Base-by-base conservation (phyloP, 1,140 invertebrate species). In the Glomeris maerens region DNA sequence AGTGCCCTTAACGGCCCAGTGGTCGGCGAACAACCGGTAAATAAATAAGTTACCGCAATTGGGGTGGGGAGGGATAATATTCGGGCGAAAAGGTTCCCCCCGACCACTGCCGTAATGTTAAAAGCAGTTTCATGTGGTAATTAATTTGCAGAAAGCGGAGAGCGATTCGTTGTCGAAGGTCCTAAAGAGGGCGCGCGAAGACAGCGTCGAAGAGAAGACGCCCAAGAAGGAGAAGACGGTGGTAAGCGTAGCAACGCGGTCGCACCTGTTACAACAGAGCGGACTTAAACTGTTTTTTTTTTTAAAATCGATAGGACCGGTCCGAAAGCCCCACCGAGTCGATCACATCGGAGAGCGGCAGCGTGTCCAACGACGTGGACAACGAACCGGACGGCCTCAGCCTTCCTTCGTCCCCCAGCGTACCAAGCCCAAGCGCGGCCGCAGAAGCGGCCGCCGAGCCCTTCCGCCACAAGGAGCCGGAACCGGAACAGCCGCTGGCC, bases 271-370 rank as follows among this genome's bases (percentile, higher is more conserved):
- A n/a, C n/a, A n/a, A n/a, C n/a, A n/a, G n/a, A n/a, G n/a, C n/a
- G n/a, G n/a, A n/a, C n/a, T n/a, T n/a, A n/a, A 21, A 17, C 81
- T 21, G 75, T 52, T 50, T 57, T 36, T 17, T 42, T 42, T 42
- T 42, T 10, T 17, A 4, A 7, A 4, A 5, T 14, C 54, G 55
- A 3, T 47, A 64, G 57, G 60, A 56, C 17, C 55, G 58, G 1
- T 59, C 63, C 0, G 63, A 66, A 40, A 59, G 57, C 49, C 60
- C 57, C 25, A 61, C 62, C 1, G 67, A 67, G 36, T 66, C 65
- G 7, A 53, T 59, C 5, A 53, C 31, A 25, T 62, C 64, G 5
- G 67, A 69, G 52, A 66, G 62, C 49, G 62, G 64, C 49, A 68
- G 63, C 56, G 55, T 62, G 21, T 64, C 61, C 47, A 62, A 64